Base-by-base conservation (phyloP, 2,888 invertebrate species). In the Petrolisthes manimaculis region DNA sequence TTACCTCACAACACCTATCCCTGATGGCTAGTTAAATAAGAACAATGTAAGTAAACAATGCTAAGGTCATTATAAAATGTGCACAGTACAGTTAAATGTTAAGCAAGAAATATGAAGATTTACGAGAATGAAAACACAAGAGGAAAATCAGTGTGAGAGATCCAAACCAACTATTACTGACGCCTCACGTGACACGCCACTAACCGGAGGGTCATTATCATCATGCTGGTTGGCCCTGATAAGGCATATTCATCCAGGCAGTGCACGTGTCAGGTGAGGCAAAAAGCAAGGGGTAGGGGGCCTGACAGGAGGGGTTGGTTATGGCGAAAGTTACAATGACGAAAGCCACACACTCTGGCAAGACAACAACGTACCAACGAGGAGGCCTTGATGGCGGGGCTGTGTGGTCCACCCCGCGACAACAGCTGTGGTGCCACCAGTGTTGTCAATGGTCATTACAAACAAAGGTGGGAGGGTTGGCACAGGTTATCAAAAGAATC, bases 391-490 rank as follows among this genome's bases (percentile, higher is more conserved):
- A 87, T 82, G 81, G 87, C 87, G 75, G 89, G 87, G 84, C 87
- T 89, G 87, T 89, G 84, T 69, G 89, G 89, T 87, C 89, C 87
- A 81, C 89, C 89, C 83, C 89, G 86, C 78, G 89, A 89, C 84
- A 89, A 84, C 87, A 89, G 89, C 89, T 89, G 89, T 83, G 86
- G 86, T 56, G 83, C 86, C 85, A 79, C 83, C 75, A 79, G 79
- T 83, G 82, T 83, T 77, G 69, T 84, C 87, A 75, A 67, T 53
- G 14, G 80, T 86, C 81, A 86, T 61, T 71, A 86, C 82, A 81
- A 82, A 86, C 69, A 82, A 74, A 18, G 82, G 81, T 61, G 71
- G 82, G 55, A 18, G 61, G 21, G 77, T 54, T 74, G 74, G 24
- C 54, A 78, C 78, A 21, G 69, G 79, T 83, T 75, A 83, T 55